These are phyloP conservation scores for Harpalus rufipes DNA, from an alignment of 2,888 invertebrate species.

Conservation along the genomic window DNA sequence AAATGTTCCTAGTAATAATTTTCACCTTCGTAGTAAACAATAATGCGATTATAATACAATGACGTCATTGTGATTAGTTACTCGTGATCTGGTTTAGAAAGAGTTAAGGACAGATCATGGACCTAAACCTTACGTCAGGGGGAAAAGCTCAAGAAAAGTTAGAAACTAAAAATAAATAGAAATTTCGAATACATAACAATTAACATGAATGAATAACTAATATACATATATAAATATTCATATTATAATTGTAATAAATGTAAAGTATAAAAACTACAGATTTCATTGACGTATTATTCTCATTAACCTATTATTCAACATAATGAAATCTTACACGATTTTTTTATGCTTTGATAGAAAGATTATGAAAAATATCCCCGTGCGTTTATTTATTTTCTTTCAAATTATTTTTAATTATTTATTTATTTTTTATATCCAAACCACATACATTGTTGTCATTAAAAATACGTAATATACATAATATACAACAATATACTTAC, in stretches of 20 bases:
- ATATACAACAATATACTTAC: too few species aligned
- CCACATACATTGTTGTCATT: too few species aligned
- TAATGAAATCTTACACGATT: neutral
- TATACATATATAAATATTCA: neutral
- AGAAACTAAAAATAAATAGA: neutral
- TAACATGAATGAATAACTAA: neutral
- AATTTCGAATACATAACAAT: neutral
- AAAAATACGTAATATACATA: too few species aligned
- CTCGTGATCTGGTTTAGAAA: neutral
- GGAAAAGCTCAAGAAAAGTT: neutral
- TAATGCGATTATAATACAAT: neutral
- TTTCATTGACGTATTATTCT: neutral
- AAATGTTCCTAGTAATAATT: neutral
- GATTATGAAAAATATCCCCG: too few species aligned
- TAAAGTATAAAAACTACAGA: neutral
- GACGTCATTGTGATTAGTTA: neutral
- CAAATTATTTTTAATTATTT: too few species aligned
- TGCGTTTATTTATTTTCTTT: too few species aligned
- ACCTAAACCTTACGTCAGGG: neutral
- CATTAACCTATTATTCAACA: neutral
- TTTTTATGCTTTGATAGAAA: too few species aligned
- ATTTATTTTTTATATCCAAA: too few species aligned
- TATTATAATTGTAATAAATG: constrained; percentile 1
- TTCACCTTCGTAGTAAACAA: neutral
- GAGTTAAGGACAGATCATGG: neutral